Percentiles rank a stretch among this genome's conserved stretches.
phyloP scores from a whole-genome alignment of 2,113 vertebrate species.

The Percina caprodes region DNA sequence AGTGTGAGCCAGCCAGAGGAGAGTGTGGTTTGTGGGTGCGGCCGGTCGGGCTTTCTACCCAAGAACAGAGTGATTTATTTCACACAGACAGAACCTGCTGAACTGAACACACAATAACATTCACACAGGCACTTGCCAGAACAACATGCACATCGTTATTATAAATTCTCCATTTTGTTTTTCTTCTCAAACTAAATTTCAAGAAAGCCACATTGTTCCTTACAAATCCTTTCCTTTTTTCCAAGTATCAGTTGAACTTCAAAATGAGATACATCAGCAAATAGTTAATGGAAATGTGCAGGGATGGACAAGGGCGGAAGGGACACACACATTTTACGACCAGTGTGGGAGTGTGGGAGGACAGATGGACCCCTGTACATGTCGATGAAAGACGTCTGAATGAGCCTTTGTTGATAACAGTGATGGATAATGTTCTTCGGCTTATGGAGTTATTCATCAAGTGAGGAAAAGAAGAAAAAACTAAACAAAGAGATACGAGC shows the following conservation, averaged over 20 bases:
- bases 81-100: constrained; percentile 72
- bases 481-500: constrained; percentile 36
- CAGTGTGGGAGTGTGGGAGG: constrained; percentile 21
- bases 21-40: constrained; percentile 71
- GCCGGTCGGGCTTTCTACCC: constrained; percentile 36
- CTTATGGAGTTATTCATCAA: constrained; percentile 37
- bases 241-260: constrained; percentile 27
- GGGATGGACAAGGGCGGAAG: constrained; percentile 21
- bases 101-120: constrained; percentile 51
- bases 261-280: constrained; percentile 13
- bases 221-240: constrained; percentile 2
- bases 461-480: constrained; percentile 15
- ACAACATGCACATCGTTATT: constrained; percentile 25
- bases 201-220: constrained; percentile 24
- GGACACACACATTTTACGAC: constrained; percentile 33
- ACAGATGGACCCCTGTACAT: constrained; percentile 37
- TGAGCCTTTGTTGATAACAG: constrained; percentile 63
- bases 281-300: constrained; percentile 26
- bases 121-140: constrained; percentile 36
- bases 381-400: constrained; percentile 44
- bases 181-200: constrained; percentile 9
- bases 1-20: constrained; percentile 43
- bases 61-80: constrained; percentile 68
- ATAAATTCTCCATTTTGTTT: constrained; percentile 36
- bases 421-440: constrained; percentile 56